phyloP scores from a whole-genome alignment of 2,113 vertebrate species.

The Sciurus niger region DNA sequence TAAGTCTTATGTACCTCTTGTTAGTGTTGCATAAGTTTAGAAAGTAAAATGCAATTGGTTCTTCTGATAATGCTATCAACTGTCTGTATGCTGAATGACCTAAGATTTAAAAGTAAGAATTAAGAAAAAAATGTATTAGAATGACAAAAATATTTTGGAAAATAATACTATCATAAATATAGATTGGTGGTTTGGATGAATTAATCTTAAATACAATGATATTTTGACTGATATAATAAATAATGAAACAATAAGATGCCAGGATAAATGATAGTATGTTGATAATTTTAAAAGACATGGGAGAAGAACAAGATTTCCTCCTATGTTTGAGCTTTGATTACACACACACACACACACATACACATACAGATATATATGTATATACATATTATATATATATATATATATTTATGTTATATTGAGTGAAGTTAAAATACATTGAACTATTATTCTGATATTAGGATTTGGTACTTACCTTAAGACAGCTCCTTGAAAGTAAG shows the following conservation, averaged over 20 bases:
- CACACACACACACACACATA: no score
- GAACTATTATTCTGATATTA: slow-evolving; percentile 57
- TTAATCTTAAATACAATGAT: neutral
- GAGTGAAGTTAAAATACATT: slow-evolving; percentile 32
- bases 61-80: neutral
- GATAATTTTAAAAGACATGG: slow-evolving; percentile 42
- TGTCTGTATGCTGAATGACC: neutral
- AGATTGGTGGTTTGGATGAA: neutral
- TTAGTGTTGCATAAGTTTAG: neutral
- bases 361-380: neutral
- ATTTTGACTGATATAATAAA: neutral
- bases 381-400: neutral
- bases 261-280: slow-evolving; percentile 14
- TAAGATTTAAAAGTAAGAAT: neutral
- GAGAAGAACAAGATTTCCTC: neutral
- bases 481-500: neutral
- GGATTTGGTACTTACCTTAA: slow-evolving; percentile 57
- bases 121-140: slow-evolving; percentile 21
- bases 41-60: neutral
- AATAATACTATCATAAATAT: slow-evolving; percentile 35
- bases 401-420: neutral
- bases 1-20: neutral
- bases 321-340: neutral
- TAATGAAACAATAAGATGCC: neutral
- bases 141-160: neutral